These are phyloP conservation scores for Pseudopodoces humilis DNA, from an alignment of 2,113 vertebrate species.

Conservation along the genomic window DNA sequence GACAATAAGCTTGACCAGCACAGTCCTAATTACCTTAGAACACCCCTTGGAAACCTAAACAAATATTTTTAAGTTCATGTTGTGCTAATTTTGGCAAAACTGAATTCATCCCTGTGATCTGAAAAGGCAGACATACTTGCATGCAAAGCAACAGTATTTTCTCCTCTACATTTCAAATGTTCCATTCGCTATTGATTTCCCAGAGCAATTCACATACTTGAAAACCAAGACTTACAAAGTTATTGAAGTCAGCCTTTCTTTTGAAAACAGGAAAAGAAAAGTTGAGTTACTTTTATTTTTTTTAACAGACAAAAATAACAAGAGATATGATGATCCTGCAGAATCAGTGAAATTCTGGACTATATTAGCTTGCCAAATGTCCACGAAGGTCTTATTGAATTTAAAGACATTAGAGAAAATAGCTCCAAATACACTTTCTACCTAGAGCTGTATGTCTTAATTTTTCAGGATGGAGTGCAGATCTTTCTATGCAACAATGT, in stretches of 20 bases:
- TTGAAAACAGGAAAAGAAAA: background rate
- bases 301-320: background rate
- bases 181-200: background rate
- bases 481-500: background rate
- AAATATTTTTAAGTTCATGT: background rate
- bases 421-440: background rate
- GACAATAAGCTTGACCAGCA: background rate
- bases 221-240: background rate
- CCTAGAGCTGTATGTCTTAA: background rate
- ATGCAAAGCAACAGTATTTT: background rate
- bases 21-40: background rate
- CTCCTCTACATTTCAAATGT: background rate
- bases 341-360: background rate
- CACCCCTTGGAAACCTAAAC: background rate
- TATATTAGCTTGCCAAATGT: background rate
- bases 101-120: background rate
- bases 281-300: background rate
- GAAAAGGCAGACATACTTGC: background rate
- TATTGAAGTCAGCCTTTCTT: background rate
- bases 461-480: background rate
- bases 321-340: background rate
- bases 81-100: background rate
- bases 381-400: background rate
- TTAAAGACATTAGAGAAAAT: background rate
- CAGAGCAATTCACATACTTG: background rate